Conservation (phyloP, 2,888 invertebrate species). For the Carterocephalus palaemon region DNA sequence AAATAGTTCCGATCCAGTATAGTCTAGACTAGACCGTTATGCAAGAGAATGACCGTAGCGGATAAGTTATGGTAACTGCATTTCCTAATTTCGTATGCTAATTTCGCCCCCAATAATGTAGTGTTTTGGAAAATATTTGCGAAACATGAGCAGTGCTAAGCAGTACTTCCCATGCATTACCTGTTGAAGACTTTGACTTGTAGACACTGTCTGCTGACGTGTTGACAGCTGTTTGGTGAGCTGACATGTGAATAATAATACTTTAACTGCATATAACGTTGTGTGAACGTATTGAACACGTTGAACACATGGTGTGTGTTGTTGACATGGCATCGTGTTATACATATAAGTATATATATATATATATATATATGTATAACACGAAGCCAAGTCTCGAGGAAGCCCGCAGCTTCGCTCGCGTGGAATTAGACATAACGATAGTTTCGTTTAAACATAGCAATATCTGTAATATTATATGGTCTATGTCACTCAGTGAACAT, state of each 20-base stretch:
- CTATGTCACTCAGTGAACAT: too few species aligned
- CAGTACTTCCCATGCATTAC: neutral
- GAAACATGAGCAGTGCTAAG: neutral
- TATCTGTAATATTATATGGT: too few species aligned
- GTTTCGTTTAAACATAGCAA: too few species aligned
- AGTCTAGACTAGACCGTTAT: conserved; percentile 37
- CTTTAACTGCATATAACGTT: neutral
- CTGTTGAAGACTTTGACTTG: neutral
- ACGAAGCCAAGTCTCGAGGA: too few species aligned
- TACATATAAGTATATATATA: too few species aligned
- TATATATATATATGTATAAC: too few species aligned
- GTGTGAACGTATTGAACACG: neutral
- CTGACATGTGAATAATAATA: neutral
- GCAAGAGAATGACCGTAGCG: conserved; percentile 26
- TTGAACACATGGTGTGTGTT: too few species aligned
- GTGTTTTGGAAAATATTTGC: conserved; percentile 9
- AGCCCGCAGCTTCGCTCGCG: too few species aligned
- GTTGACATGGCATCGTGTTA: neutral
- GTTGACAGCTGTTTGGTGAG: neutral
- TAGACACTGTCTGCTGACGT: neutral
- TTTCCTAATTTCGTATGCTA: conserved; percentile 12
- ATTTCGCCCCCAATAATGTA: conserved; percentile 3
- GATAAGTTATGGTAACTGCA: neutral
- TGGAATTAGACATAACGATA: too few species aligned
- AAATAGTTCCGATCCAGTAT: conserved; percentile 38